Evolutionary conservation across 1,140 invertebrate genomes (phyloP), one percentile per base, ranked within the genome.

Genomic region (Melitaea cinxia): DNA sequence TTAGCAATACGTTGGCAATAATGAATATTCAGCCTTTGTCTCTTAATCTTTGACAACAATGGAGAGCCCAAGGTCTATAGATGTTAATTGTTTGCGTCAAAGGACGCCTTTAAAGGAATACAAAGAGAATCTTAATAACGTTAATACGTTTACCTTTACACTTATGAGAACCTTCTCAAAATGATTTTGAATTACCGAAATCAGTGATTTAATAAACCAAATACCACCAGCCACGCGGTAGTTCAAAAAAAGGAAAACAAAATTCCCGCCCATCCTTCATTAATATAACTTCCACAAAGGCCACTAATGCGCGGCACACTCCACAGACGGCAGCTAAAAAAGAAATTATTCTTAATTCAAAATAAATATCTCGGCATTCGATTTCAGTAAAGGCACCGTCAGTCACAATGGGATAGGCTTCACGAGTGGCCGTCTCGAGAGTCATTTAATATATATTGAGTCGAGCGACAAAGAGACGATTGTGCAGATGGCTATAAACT

Each of bases 361-460:
- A 78, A 78, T 75, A 79, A 79, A 81, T 77, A 81, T 75, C 68
- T 67, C 70, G 64, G 66, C 74, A 45, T 81, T 80, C 81, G 74
- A 76, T 73, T 77, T 77, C 75, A 68, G 59, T 77, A 82, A 83
- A 80, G 77, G 80, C 56, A 58, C 39, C 23, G 74, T 75, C 82
- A 82, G 77, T 85, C 77, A 88, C 82, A 86, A 86, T 80, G 71
- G 79, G 69, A 67, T 55, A 70, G 73, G 64, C 76, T 72, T 72
- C 69, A 72, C 42, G 76, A 79, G 75, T 64, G 77, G 74, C 73
- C 74, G 79, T 62, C 75, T 77, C 71, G 65, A 77, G 73, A 82
- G 83, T 88, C 82, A 85, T 88, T 88, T 87, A 81, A 86, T 84
- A 88, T 88, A 88, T 88, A 88, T 88, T 88, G 84, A 87, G 75